Conservation (phyloP, 2,797 vertebrate genomes). For the Odontamblyopus lacepedii region DNA sequence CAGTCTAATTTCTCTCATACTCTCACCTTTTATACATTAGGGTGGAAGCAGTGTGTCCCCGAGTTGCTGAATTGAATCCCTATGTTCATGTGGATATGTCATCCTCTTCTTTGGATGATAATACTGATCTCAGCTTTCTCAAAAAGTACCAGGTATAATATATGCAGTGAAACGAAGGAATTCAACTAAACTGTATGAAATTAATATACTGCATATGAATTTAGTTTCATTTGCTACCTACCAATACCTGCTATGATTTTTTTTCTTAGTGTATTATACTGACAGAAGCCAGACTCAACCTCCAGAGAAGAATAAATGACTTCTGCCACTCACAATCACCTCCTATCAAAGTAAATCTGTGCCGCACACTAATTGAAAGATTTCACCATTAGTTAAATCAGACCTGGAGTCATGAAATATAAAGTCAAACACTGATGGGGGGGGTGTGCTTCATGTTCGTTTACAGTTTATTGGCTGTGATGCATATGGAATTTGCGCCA, state of each 20-base stretch:
- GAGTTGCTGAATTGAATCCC: conserved; percentile 90
- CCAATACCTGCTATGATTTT: not conserved
- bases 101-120: conserved; percentile 79
- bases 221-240: not conserved
- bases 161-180: not conserved
- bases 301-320: conserved; percentile 89
- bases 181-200: not conserved
- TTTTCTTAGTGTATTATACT: conserved; percentile 89
- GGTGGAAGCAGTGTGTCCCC: conserved; percentile 86
- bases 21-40: conserved; percentile 66
- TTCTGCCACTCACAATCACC: conserved; percentile 91
- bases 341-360: conserved; percentile 87
- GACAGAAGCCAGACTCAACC: conserved; percentile 84
- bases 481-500: conserved; percentile 88
- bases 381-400: not conserved
- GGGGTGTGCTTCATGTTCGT: not conserved
- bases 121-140: conserved; percentile 88
- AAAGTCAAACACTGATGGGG: conserved; percentile 6
- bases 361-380: not conserved
- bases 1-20: not conserved
- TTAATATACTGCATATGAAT: not conserved
- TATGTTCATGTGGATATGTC: conserved; percentile 91
- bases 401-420: not conserved
- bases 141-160: conserved; percentile 85
- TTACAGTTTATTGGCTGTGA: conserved; percentile 92